Evolutionary conservation across 2,113 vertebrate species (phyloP).

Genomic region (Halcyon malimbica): DNA sequence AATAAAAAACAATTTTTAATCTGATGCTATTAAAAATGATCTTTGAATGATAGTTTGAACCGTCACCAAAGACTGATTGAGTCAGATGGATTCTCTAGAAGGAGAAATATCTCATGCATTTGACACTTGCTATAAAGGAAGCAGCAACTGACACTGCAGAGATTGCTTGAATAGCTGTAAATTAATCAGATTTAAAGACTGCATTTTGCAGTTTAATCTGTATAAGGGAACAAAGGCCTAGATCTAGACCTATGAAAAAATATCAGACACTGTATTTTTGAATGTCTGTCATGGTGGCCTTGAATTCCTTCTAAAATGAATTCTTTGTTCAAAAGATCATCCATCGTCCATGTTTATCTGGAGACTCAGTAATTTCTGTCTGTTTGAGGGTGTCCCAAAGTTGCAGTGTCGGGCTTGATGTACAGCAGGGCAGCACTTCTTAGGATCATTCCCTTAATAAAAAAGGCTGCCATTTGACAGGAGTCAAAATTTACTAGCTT

Average conservation of each 20-base stretch:
- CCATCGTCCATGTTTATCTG: constrained; percentile 1
- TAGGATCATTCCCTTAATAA: neutral
- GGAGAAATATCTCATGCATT: constrained; percentile 38
- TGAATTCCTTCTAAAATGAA: constrained; percentile 50
- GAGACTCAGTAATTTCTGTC: neutral
- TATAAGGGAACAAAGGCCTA: neutral
- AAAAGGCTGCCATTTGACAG: constrained; percentile 24
- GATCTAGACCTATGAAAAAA: neutral
- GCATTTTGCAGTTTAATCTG: constrained; percentile 44
- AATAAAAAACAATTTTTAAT: neutral
- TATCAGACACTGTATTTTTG: neutral
- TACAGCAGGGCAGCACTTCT: neutral
- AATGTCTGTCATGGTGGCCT: constrained; percentile 26
- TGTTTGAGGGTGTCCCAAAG: constrained; percentile 21
- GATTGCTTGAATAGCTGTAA: constrained; percentile 54
- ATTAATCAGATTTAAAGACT: constrained; percentile 60
- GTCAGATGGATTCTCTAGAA: constrained; percentile 22
- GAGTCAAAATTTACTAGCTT: constrained; percentile 37
- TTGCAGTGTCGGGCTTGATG: neutral
- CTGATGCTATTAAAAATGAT: neutral
- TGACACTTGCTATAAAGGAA: constrained; percentile 49
- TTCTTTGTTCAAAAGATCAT: constrained; percentile 41
- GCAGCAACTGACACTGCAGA: neutral
- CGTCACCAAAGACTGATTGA: constrained; percentile 9
- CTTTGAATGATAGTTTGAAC: neutral